Evolutionary conservation across 2,888 invertebrate species (phyloP).

Genomic region (Mimachlamys varia): DNA sequence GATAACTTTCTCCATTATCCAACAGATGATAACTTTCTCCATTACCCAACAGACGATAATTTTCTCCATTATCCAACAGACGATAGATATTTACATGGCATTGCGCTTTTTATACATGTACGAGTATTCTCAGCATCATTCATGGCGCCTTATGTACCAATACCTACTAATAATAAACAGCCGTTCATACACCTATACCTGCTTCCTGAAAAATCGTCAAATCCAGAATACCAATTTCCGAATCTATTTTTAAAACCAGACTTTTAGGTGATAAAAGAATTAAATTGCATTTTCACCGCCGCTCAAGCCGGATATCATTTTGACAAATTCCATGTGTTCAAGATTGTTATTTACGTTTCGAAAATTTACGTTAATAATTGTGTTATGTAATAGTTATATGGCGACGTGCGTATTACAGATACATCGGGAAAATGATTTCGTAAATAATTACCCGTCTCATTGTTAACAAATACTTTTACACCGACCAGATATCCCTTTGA

Average conservation of each 20-base stretch:
- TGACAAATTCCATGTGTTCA: not conserved
- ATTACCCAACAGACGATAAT: too few species aligned
- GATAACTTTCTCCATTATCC: too few species aligned
- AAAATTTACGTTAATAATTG: not conserved
- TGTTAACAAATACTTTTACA: not conserved
- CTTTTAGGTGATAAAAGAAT: not conserved
- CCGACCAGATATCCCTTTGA: not conserved
- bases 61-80: too few species aligned
- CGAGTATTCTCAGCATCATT: too few species aligned
- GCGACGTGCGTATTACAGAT: not conserved
- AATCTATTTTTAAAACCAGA: not conserved
- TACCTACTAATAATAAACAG: not conserved
- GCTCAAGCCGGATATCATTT: not conserved
- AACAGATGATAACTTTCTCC: too few species aligned
- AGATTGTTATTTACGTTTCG: slow-evolving; percentile 28
- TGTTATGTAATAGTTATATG: slow-evolving; percentile 7
- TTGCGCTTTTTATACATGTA: too few species aligned
- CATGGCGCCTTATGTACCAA: not conserved
- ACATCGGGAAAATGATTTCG: not conserved
- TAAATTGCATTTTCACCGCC: not conserved
- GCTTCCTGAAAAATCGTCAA: not conserved
- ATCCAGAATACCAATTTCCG: not conserved
- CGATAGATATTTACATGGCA: too few species aligned
- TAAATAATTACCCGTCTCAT: not conserved
- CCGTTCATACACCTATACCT: not conserved